Percentiles rank a stretch among this genome's conserved stretches.
Conservation (phyloP, 2,797 vertebrate species). For the Hephaestus fuliginosus region DNA sequence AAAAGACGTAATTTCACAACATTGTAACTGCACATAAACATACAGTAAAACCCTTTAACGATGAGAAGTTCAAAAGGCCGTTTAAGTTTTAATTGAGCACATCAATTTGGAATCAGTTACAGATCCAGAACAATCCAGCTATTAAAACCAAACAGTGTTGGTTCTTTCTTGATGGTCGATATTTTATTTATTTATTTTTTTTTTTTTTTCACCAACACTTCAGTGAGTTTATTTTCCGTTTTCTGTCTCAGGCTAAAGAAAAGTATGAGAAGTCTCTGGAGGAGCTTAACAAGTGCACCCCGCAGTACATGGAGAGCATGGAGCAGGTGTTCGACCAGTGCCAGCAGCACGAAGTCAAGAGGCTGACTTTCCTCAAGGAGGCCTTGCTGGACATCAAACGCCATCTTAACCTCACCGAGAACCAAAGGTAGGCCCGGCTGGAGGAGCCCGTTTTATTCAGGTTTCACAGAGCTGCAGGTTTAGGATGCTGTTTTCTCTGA, state of each 20-base stretch:
- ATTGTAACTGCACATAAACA: not conserved
- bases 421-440: conserved; percentile 88
- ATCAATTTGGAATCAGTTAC: not conserved
- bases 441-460: not conserved
- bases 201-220: not conserved
- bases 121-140: not conserved
- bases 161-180: not conserved
- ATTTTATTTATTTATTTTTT: not conserved
- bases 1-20: not conserved
- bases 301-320: conserved; percentile 97
- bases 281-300: conserved; percentile 93
- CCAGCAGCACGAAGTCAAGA: conserved; percentile 98
- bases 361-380: conserved; percentile 96
- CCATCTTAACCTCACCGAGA: conserved; percentile 96
- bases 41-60: not conserved
- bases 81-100: not conserved
- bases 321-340: conserved; percentile 98
- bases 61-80: not conserved
- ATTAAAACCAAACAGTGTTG: not conserved
- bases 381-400: conserved; percentile 96
- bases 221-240: conserved; percentile 4
- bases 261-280: conserved; percentile 97
- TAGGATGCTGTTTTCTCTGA: not conserved
- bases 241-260: conserved; percentile 90
- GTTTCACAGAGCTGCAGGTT: conserved; percentile 2